Conservation (phyloP, 30 jellyfish, hydroid and myxozoan species). For the Aurelia aurita complex sp. Pacific region DNA sequence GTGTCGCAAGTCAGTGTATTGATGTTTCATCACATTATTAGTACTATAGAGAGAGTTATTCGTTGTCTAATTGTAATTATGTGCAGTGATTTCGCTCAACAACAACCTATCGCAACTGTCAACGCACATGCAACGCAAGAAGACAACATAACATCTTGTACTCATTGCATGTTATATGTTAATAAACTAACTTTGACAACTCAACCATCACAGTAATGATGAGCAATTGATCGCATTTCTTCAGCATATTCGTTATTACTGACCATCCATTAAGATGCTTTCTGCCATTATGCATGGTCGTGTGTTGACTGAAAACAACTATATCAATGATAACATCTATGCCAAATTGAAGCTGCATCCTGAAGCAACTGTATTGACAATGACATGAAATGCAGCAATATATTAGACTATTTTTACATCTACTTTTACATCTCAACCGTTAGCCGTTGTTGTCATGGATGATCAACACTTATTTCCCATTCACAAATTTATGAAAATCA, state of each 20-base stretch:
- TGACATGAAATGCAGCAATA: conserved; percentile 11
- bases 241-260: background rate
- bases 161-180: conserved; percentile 1
- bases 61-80: conserved; percentile 8
- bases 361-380: background rate
- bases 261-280: background rate
- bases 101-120: conserved; percentile 43
- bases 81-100: conserved; percentile 43
- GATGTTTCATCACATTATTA: conserved; percentile 1
- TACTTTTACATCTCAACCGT: background rate
- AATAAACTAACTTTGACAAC: background rate
- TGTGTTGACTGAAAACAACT: background rate
- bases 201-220: background rate
- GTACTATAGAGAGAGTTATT: no score
- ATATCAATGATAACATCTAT: background rate
- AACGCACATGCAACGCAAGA: background rate
- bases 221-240: background rate
- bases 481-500: background rate
- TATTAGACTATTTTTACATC: background rate
- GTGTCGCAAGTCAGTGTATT: conserved; percentile 1
- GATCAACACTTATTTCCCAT: background rate
- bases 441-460: background rate
- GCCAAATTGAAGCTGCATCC: background rate
- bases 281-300: background rate
- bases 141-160: background rate